These are phyloP conservation scores for Platichthys stellatus DNA, from an alignment of 2,113 vertebrate species.

Conservation along the genomic window DNA sequence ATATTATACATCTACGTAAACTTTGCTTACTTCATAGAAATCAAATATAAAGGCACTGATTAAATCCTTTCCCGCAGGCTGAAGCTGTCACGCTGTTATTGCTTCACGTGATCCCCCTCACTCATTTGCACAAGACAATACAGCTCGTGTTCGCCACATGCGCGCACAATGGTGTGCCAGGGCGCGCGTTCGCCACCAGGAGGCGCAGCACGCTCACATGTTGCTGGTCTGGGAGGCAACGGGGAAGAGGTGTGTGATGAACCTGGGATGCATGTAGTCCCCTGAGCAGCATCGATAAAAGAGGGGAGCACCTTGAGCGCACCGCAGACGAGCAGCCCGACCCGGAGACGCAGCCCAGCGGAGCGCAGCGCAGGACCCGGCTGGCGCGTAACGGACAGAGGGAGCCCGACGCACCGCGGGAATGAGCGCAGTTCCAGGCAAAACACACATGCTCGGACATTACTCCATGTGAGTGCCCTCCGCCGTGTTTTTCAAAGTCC, in stretches of 20 bases:
- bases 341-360: constrained; percentile 14
- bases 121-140: not conserved
- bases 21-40: not conserved
- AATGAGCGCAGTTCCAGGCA: constrained; percentile 8
- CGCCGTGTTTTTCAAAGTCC: constrained; percentile 20
- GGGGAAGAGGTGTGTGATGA: constrained; percentile 60
- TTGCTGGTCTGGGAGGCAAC: constrained; percentile 50
- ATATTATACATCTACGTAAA: not conserved
- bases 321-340: constrained; percentile 47
- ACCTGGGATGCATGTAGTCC: constrained; percentile 62
- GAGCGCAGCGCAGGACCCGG: constrained; percentile 2
- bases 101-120: constrained; percentile 36
- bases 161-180: not conserved
- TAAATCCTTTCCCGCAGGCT: not conserved
- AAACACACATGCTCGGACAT: constrained; percentile 52
- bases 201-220: constrained; percentile 60
- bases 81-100: constrained; percentile 8
- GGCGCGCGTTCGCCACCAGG: constrained; percentile 36
- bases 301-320: constrained; percentile 67
- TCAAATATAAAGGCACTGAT: not conserved
- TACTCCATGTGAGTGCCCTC: constrained; percentile 29
- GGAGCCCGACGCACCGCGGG: constrained; percentile 9
- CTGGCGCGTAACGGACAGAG: constrained; percentile 3
- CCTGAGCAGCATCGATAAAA: constrained; percentile 58
- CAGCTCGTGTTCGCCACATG: constrained; percentile 24